These are phyloP conservation scores for Saguinus oedipus DNA, from an alignment of 2,797 vertebrate genomes.

Conservation along the genomic window DNA sequence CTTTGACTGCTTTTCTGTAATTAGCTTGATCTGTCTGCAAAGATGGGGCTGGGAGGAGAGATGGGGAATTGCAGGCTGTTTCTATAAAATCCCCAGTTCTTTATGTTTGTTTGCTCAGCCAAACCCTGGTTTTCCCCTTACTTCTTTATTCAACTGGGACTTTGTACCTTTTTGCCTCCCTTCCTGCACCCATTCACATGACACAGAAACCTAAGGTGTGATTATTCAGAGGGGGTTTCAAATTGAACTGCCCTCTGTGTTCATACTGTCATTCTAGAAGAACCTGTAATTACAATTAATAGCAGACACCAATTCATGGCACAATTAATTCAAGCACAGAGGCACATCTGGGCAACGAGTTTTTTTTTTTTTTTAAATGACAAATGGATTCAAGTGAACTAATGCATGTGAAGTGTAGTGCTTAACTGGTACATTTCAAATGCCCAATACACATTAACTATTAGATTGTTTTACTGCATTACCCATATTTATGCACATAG, in stretches of 20 bases:
- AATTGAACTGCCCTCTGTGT: neutral
- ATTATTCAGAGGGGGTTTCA: neutral
- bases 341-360: neutral
- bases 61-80: neutral
- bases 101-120: neutral
- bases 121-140: neutral
- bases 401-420: neutral
- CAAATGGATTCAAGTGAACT: neutral
- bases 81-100: neutral
- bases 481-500: neutral
- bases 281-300: neutral
- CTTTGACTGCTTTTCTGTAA: neutral
- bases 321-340: neutral
- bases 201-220: neutral
- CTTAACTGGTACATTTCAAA: neutral
- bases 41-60: accelerated
- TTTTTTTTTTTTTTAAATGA: constrained; percentile 9
- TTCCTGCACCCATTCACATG: neutral
- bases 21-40: accelerated
- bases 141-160: neutral
- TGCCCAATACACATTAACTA: neutral
- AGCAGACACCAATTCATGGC: neutral
- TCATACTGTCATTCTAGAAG: neutral
- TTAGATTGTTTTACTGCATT: neutral
- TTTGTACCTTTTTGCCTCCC: neutral